These are phyloP conservation scores for Lepus americanus DNA, from an alignment of 2,113 vertebrate species.

Conservation along the genomic window DNA sequence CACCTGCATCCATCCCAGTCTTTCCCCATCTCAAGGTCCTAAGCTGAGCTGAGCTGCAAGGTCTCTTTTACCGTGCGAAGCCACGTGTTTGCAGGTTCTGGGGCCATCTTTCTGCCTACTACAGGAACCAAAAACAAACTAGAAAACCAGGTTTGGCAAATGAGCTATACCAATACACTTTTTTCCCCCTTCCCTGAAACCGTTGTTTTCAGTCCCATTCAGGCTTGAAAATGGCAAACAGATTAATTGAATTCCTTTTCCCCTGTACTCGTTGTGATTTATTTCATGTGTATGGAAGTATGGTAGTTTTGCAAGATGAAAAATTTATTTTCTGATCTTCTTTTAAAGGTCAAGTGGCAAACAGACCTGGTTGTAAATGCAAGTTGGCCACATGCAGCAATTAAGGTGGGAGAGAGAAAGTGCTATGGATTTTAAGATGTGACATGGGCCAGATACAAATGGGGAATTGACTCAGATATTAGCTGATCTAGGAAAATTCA, in stretches of 20 bases:
- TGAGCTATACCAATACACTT: conserved; percentile 58
- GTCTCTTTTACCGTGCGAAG: not conserved
- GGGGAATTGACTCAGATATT: conserved; percentile 20
- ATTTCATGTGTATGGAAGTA: conserved; percentile 59
- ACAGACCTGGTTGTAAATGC: conserved; percentile 70
- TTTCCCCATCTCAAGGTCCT: not conserved
- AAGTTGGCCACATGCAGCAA: not conserved
- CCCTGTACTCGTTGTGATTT: conserved; percentile 52
- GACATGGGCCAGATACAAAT: conserved; percentile 24
- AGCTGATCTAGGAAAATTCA: conserved; percentile 66
- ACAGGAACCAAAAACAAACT: conserved; percentile 8
- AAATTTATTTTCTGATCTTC: conserved; percentile 68
- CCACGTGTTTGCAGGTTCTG: not conserved
- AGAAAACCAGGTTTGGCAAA: conserved; percentile 72
- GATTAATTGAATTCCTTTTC: conserved; percentile 71
- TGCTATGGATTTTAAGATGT: conserved; percentile 58
- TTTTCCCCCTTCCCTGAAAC: conserved; percentile 34
- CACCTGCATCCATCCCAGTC: no score
- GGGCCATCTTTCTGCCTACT: not conserved
- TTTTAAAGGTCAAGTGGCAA: conserved; percentile 74
- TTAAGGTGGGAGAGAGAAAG: not conserved
- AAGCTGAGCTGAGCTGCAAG: not conserved
- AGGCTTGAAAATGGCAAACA: conserved; percentile 72
- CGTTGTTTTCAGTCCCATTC: conserved; percentile 70
- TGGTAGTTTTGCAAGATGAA: conserved; percentile 61